Percentiles rank a stretch among this genome's conserved stretches.
Evolutionary conservation across 1,140 invertebrate genomes (phyloP).

Genomic region (Acromyrmex charruanus): DNA sequence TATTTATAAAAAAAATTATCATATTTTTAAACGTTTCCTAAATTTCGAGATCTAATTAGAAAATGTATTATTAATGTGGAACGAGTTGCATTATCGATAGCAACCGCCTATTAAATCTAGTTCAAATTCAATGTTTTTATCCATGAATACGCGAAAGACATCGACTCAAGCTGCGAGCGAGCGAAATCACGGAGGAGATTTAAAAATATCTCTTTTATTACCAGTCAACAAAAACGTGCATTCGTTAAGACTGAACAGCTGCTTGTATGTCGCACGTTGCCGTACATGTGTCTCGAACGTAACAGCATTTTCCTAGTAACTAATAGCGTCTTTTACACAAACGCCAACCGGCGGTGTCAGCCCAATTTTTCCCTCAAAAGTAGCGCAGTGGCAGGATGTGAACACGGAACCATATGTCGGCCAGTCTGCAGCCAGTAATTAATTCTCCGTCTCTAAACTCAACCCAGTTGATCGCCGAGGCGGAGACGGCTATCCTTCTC

Average conservation of each 20-base stretch:
- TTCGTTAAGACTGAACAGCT: conserved; percentile 51
- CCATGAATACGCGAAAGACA: background rate
- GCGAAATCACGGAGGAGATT: background rate
- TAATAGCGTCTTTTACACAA: conserved; percentile 59
- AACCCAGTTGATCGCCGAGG: conserved; percentile 62
- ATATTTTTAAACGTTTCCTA: no score
- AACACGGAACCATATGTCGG: conserved; percentile 70
- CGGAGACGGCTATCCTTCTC: conserved; percentile 57
- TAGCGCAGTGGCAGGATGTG: conserved; percentile 60
- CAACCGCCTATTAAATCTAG: background rate
- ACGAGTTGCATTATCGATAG: background rate
- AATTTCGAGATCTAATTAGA: background rate
- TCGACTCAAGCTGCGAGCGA: background rate
- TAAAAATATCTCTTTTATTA: conserved; percentile 45
- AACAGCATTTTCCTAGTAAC: conserved; percentile 45
- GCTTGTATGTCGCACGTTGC: conserved; percentile 41
- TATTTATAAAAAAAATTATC: no score
- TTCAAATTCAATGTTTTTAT: background rate
- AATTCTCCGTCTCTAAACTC: conserved; percentile 51
- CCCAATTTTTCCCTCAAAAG: conserved; percentile 60
- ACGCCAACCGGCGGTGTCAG: conserved; percentile 48
- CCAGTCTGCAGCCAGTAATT: conserved; percentile 57
- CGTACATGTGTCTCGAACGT: conserved; percentile 38
- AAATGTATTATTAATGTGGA: background rate
- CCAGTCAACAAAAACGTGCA: conserved; percentile 2